Base-by-base conservation (phyloP, 2,113 vertebrate species). In the Triplophysa dalaica region DNA sequence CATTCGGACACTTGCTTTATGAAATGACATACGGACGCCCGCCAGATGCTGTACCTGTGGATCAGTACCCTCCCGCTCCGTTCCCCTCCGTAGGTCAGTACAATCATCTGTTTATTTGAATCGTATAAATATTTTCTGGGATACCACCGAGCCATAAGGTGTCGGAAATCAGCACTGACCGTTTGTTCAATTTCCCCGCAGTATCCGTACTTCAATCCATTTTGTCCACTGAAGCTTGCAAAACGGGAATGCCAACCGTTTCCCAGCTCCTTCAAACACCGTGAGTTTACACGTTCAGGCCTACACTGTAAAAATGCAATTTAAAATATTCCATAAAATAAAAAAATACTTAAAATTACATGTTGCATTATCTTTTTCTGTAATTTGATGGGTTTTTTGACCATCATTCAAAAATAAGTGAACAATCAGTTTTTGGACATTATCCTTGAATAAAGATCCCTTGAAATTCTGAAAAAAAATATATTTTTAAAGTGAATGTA, bases 1-100 rank as follows among this genome's bases (percentile, higher is more conserved):
- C 95, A 84, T 99, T 99, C 77, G 98, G 98, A 67, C 94, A 97
- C 84, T 92, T 98, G 87, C 88, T 99, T 2, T 98, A 96, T 79
- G 98, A 99, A 93, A 98, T 99, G 95, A 95, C 94, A 0, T 99
- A 97, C 0, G 98, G 97, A 26, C 92, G 92, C 48, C 96, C 95
- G 0, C 96, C 96, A 0, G 96, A 97, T 84, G 85, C 85, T 0
- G 86, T 97, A 63, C 97, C 98, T 5, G 86, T 97, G 1, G 96
- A 98, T 74, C 91, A 88, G 66, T 97, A 92, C 81, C 94, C 96
- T 17, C 89, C 93, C 29, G 93, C 91, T 14, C 94, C 96, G 0
- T 94, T 93, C 75, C 81, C 92, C 24, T 87, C 93, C 82, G 92
- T 98, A 81, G 96, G 97, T 98, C 82, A 88, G 96, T 96, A 22